A percentile compares a stretch with the other conserved stretches of the same genome.
Conservation (phyloP, 2,888 invertebrate genomes). For the Pterostichus niger region DNA sequence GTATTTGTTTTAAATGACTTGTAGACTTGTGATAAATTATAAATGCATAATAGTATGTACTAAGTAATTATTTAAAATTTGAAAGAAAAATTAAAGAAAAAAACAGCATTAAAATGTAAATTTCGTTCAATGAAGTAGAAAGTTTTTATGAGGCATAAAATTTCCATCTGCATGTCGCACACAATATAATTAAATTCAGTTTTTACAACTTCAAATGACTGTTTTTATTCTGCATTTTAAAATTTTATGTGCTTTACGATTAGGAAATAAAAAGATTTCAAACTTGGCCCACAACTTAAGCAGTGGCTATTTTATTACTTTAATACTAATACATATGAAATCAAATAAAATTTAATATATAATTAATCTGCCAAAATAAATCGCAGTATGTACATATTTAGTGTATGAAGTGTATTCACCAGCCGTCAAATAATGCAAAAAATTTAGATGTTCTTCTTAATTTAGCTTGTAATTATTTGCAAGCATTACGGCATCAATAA, state of each 20-base stretch:
- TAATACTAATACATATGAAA: neutral
- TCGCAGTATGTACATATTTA: no score
- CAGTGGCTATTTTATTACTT: constrained; percentile 2
- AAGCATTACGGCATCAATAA: no score
- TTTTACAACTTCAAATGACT: constrained; percentile 50
- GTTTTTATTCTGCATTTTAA: constrained; percentile 58
- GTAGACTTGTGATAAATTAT: no score
- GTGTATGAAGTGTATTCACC: no score
- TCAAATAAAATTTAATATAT: neutral
- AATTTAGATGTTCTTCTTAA: no score
- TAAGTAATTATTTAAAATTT: constrained; percentile 31
- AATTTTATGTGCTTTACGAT: constrained; percentile 56
- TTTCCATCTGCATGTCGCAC: constrained; percentile 58
- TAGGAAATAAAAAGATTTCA: constrained; percentile 53
- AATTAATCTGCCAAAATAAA: no score
- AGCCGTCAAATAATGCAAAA: no score
- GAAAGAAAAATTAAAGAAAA: constrained; percentile 48
- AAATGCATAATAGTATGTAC: neutral
- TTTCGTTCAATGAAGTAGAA: constrained; percentile 50
- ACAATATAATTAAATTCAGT: constrained; percentile 60
- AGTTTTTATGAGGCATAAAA: constrained; percentile 55
- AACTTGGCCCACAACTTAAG: constrained; percentile 44
- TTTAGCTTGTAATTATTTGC: no score
- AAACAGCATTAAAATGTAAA: constrained; percentile 52
- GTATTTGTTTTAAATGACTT: no score